A percentile compares a stretch with the other conserved stretches of the same genome.
Evolutionary conservation across 1,140 invertebrate species (phyloP).

Genomic region (Teleopsis dalmanni): DNA sequence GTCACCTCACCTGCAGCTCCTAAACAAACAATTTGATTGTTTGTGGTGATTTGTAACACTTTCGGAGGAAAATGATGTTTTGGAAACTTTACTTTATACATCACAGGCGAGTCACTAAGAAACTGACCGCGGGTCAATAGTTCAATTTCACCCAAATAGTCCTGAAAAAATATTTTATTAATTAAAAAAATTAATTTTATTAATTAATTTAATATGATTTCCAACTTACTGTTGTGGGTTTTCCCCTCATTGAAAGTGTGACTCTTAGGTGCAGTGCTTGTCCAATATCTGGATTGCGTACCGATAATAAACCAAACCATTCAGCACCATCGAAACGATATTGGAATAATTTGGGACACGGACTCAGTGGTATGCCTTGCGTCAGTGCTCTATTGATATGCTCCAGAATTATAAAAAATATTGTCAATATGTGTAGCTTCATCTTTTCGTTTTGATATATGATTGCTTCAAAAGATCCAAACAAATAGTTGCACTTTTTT

Average conservation of each 20-base stretch:
- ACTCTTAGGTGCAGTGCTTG: constrained; percentile 32
- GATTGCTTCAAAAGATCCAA: no score
- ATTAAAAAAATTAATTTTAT: background rate
- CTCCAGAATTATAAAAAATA: constrained; percentile 10
- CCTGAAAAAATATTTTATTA: constrained; percentile 15
- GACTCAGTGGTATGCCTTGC: constrained; percentile 35
- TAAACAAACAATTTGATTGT: constrained; percentile 35
- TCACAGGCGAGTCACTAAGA: constrained; percentile 20
- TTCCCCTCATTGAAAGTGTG: constrained; percentile 38
- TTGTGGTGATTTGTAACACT: constrained; percentile 28
- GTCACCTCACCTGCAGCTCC: constrained; percentile 20
- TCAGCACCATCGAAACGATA: constrained; percentile 36
- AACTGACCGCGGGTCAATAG: constrained; percentile 35
- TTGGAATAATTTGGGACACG: constrained; percentile 40
- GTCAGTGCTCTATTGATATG: constrained; percentile 14
- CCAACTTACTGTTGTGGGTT: constrained; percentile 32
- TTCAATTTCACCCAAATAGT: constrained; percentile 39
- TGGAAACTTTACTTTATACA: constrained; percentile 38
- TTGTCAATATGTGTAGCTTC: constrained; percentile 10
- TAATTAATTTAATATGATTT: background rate
- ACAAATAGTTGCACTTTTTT: no score
- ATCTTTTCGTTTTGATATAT: no score
- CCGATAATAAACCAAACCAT: constrained; percentile 36
- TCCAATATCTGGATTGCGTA: constrained; percentile 24
- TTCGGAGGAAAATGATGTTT: constrained; percentile 36